A percentile compares a stretch with the other conserved stretches of the same genome.
Conservation (phyloP, 2,888 invertebrate genomes). For the Latrodectus hesperus region DNA sequence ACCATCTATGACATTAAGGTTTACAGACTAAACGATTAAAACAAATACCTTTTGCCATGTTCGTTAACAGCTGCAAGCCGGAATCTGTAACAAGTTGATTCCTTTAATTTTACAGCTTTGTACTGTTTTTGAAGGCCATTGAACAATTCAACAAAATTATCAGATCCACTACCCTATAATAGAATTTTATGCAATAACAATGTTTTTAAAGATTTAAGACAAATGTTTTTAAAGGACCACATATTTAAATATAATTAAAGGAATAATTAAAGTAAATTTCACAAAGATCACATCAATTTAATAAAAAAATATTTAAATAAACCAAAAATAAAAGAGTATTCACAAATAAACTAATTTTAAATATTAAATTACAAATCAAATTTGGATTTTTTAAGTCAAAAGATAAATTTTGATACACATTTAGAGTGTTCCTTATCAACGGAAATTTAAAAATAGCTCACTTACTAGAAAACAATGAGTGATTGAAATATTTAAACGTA, state of each 20-base stretch:
- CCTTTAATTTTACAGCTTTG: conserved; percentile 83
- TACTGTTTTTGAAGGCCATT: conserved; percentile 85
- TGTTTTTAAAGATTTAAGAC: not conserved
- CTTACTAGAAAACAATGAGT: too few relatives aligned
- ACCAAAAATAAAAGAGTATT: not conserved
- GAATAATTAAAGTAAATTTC: not conserved
- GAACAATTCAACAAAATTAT: conserved; percentile 83
- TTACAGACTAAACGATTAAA: not conserved
- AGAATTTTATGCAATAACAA: conserved; percentile 8
- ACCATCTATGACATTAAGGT: too few relatives aligned
- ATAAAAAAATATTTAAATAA: not conserved
- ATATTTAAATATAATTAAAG: not conserved
- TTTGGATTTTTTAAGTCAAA: too few relatives aligned
- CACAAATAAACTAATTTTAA: too few relatives aligned
- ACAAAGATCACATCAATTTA: not conserved
- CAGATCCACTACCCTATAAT: conserved; percentile 75
- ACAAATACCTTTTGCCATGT: conserved; percentile 80
- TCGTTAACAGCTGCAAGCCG: conserved; percentile 89
- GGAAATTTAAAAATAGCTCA: too few relatives aligned
- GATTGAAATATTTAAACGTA: too few relatives aligned
- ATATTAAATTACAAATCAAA: too few relatives aligned
- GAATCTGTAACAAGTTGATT: conserved; percentile 87
- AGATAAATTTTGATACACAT: too few relatives aligned
- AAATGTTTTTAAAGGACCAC: not conserved
- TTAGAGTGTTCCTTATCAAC: too few relatives aligned